Conservation (phyloP, 1,140 invertebrate species). For the Trypoxylus dichotomus region DNA sequence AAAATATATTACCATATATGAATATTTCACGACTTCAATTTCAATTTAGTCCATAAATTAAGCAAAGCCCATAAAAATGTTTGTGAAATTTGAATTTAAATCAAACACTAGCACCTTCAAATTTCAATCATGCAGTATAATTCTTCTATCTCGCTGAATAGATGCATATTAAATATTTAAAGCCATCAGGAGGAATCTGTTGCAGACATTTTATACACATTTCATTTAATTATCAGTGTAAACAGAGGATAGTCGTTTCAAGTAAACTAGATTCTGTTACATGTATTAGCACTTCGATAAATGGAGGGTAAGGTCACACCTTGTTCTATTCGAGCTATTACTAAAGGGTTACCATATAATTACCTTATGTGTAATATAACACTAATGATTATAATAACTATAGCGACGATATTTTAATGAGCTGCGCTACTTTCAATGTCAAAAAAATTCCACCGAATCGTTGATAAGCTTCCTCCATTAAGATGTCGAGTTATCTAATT, state of each 20-base stretch:
- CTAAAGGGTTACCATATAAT: slow-evolving; percentile 9
- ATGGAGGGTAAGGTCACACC: neutral
- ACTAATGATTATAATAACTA: neutral
- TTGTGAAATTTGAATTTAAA: too few relatives aligned
- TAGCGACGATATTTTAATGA: neutral
- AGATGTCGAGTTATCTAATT: too few relatives aligned
- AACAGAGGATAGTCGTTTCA: neutral
- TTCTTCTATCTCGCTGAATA: neutral
- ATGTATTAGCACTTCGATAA: neutral
- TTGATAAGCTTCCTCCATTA: neutral
- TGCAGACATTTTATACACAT: neutral
- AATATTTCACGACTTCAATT: too few relatives aligned
- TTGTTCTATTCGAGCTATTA: neutral
- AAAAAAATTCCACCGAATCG: neutral
- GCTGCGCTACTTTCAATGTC: neutral
- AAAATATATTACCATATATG: too few relatives aligned
- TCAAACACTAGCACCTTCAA: too few relatives aligned
- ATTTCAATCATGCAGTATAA: too few relatives aligned
- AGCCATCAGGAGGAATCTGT: neutral
- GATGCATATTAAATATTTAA: neutral
- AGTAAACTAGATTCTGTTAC: slow-evolving; percentile 12
- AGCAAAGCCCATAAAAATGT: too few relatives aligned
- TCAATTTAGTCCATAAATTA: too few relatives aligned
- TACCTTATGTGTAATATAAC: neutral
- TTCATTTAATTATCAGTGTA: neutral